Evolutionary conservation across 2,113 vertebrate species (phyloP).

Genomic region (Nettapus auritus): DNA sequence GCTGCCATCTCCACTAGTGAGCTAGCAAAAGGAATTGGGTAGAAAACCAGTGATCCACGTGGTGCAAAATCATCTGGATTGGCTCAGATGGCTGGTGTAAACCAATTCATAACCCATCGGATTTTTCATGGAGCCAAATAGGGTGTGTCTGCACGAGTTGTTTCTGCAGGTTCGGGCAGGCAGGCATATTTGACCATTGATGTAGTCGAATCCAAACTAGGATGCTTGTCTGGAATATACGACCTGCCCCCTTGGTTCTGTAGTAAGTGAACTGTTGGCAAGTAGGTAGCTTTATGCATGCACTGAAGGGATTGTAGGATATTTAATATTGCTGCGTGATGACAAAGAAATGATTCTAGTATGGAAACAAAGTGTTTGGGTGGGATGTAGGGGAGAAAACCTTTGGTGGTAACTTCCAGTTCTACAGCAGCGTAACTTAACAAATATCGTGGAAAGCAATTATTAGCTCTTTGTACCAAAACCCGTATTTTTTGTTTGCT

Average conservation of each 20-base stretch:
- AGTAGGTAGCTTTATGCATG: background rate
- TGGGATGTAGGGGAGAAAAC: no score
- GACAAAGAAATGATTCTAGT: background rate
- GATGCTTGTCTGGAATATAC: accelerated
- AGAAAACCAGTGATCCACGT: background rate
- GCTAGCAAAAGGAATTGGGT: background rate
- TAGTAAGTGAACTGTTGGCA: background rate
- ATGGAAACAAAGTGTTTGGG: background rate
- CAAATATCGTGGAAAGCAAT: background rate
- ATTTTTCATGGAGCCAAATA: background rate
- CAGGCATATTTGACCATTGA: background rate
- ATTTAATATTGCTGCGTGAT: background rate
- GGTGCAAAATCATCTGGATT: background rate
- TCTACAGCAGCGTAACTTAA: background rate
- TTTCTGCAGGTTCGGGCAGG: background rate
- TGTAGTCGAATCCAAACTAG: background rate
- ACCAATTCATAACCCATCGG: background rate
- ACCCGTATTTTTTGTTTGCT: background rate
- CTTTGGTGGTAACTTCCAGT: background rate
- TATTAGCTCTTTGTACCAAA: background rate
- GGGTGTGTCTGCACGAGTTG: background rate
- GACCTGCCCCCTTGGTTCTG: background rate
- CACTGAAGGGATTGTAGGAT: background rate
- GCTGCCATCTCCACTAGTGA: background rate
- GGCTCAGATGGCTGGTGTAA: background rate